Evolutionary conservation across 2,888 invertebrate genomes (phyloP), one percentile per base, ranked within the genome.

Genomic region (Tortricodes alternella): DNA sequence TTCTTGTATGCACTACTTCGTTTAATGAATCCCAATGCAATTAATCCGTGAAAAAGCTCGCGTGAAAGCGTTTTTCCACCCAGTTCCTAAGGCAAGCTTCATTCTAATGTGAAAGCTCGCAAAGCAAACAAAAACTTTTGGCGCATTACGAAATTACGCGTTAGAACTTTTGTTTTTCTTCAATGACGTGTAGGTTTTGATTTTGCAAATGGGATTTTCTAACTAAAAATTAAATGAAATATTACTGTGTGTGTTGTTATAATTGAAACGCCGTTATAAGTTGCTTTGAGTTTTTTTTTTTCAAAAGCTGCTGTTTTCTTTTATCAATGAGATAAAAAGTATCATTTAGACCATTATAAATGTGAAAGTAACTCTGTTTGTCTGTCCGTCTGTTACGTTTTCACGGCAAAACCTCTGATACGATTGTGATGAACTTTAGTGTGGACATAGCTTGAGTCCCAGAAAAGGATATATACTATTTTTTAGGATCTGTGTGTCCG

Each of bases 71-170:
- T 38, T 37, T 43, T 43, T 13, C 35, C 32, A 19, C 18, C 35
- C 44, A 52, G 52, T 52, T 52, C 19, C 55, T 24, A 44, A 56
- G 50, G 50, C 29, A 37, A 56, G 50, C 43, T 55, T 46, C 32
- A 44, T 50, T 50, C 44, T 44, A 50, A 56, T 50, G 56, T 50
- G 35, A 44, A 56, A 49, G 48, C 49, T 41, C 37, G 37, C 9
- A 46, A 8, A 27, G 19, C 24, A 41, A 41, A 53, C 41, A 48
- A 46, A 41, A 37, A 44, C 13, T 55, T 55, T n/a, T 34, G 46
- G 29, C 21, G 21, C 44, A 1, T 32, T 46, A 23, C 38, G 38
- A 16, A 53, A 32, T 21, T 41, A 15, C 16, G 46, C 29, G 53
- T 46, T 39, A 19, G 34, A 35, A 35, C 11, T 41, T 19, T 41